phyloP scores from a whole-genome alignment of 2,888 invertebrate genomes.

The Halictus quadricinctus region DNA sequence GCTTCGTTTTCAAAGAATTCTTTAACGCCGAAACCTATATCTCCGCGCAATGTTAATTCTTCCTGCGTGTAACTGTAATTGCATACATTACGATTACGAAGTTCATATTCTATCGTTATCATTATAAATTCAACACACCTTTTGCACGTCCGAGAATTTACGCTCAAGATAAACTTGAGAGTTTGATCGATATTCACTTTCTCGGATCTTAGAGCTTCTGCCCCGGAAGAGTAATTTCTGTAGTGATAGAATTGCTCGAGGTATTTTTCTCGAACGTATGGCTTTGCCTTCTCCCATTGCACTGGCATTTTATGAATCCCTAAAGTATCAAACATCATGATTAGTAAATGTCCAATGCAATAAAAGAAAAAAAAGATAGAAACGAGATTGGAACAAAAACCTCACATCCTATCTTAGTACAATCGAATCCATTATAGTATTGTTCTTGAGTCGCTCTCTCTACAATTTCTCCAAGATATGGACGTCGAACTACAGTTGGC shows the following conservation, averaged over 20 bases:
- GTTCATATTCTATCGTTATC: not conserved
- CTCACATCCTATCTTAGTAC: slow-evolving; percentile 95
- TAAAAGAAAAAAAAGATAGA: not conserved
- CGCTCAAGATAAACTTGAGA: slow-evolving; percentile 89
- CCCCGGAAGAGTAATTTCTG: slow-evolving; percentile 87
- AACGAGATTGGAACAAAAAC: slow-evolving; percentile 60
- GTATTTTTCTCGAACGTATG: slow-evolving; percentile 89
- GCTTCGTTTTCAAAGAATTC: slow-evolving; percentile 97
- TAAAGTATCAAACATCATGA: slow-evolving; percentile 75
- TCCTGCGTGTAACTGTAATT: slow-evolving; percentile 86
- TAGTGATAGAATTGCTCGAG: slow-evolving; percentile 90
- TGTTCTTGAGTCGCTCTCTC: slow-evolving; percentile 96
- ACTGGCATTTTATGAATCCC: slow-evolving; percentile 94
- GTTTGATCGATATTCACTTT: slow-evolving; percentile 90
- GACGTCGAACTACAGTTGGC: slow-evolving; percentile 93
- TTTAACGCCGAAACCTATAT: slow-evolving; percentile 93
- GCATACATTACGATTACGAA: slow-evolving; percentile 30
- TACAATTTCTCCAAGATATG: slow-evolving; percentile 96
- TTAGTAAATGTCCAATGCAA: not conserved
- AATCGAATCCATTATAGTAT: slow-evolving; percentile 96
- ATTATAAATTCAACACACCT: slow-evolving; percentile 80
- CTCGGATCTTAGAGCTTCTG: slow-evolving; percentile 86
- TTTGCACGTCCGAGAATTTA: slow-evolving; percentile 86
- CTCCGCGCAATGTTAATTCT: slow-evolving; percentile 92
- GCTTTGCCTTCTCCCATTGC: slow-evolving; percentile 90